Percentiles rank a stretch among this genome's conserved stretches.
These are phyloP conservation scores for Neelides sp. DNA, from an alignment of 1,140 invertebrate species.

Conservation along the genomic window DNA sequence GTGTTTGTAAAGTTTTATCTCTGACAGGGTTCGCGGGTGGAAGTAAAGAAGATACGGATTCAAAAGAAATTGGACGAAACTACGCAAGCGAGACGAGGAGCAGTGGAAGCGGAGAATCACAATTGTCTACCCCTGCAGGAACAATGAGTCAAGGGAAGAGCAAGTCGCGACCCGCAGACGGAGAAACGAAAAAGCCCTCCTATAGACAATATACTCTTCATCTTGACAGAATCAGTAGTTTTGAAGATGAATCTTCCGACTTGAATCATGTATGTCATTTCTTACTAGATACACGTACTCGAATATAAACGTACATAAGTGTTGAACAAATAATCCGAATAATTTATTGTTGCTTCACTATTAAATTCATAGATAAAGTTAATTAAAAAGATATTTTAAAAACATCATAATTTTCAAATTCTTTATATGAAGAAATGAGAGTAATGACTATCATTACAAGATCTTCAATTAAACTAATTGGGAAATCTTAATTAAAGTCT, in stretches of 20 bases:
- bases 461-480: not conserved
- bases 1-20: not conserved
- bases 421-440: not conserved
- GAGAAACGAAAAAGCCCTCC: constrained; percentile 17
- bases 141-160: constrained; percentile 17
- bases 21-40: constrained; percentile 20
- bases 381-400: too few species aligned
- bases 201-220: constrained; percentile 24
- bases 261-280: constrained; percentile 24
- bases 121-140: constrained; percentile 18
- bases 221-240: constrained; percentile 27
- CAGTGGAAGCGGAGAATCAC: constrained; percentile 30
- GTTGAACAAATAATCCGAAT: too few species aligned
- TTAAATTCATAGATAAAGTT: too few species aligned
- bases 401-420: too few species aligned
- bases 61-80: too few species aligned
- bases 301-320: too few species aligned
- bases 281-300: too few species aligned
- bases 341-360: too few species aligned
- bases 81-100: constrained; percentile 24
- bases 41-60: too few species aligned
- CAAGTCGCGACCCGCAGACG: constrained; percentile 32
- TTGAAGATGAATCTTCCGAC: constrained; percentile 29
- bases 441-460: not conserved
- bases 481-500: not conserved